Evolutionary conservation across 2,113 vertebrate species (phyloP), one percentile per base, ranked within the genome.

Genomic region (Cyanoderma ruficeps): DNA sequence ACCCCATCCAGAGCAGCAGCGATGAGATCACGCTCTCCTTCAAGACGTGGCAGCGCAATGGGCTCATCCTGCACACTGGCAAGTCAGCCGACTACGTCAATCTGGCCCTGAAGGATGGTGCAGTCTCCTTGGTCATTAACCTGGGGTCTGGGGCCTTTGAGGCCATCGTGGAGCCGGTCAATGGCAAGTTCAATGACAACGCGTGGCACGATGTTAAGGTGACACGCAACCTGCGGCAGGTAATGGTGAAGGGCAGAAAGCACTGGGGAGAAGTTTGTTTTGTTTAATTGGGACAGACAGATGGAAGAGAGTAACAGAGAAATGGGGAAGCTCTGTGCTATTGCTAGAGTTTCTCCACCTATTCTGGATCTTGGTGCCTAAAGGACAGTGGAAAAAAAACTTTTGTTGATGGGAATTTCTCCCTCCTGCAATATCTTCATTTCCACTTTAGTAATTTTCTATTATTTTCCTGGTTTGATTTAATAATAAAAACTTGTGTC

Each of bases 161-260:
- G 98, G 99, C 99, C 97, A 99, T 99, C 19, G 99, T 99, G 78
- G 99, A 99, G 98, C 99, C 99, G 2, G 99, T 99, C 98, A 99
- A 99, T 76, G 99, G 99, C 94, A 99, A 99, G 97, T 99, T 99
- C 98, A 99, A 99, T 94, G 99, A 99, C 98, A 99, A 99, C 97
- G 93, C 98, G 46, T 99, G 99, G 99, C 99, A 99, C 7, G 99
- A 99, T 95, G 99, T 99, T 97, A 99, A 99, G 98, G 99, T 99
- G 98, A 99, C 99, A 7, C 99, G 99, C 97, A 99, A 99, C 98
- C 98, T 99, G 97, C 98, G 99, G 97, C 99, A 99, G 99, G 99
- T 99, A 99, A 99, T 98, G 98, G 96, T 92, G 96, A 93, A 97
- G 91, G 97, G 93, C 64, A 94, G 94, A 95, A 96, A 93, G 90